Evolutionary conservation across 2,113 vertebrate genomes (phyloP).

Genomic region (Poeciliopsis prolifica): DNA sequence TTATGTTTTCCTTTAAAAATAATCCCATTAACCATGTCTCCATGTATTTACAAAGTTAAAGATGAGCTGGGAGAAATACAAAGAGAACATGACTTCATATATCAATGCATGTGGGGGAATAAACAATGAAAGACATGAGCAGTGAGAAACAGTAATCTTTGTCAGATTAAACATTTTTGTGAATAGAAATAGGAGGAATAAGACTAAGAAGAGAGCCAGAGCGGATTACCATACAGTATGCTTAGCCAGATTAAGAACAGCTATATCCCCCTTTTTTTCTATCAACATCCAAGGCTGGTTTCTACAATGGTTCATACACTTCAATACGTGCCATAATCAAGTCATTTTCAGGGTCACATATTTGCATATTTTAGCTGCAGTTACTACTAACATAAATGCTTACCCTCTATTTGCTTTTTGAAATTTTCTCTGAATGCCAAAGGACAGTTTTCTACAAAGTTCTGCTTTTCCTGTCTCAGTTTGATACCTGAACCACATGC

Average conservation of each 20-base stretch:
- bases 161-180: constrained; percentile 56
- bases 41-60: background rate
- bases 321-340: constrained; percentile 18
- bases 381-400: background rate
- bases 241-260: constrained; percentile 68
- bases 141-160: constrained; percentile 54
- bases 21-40: background rate
- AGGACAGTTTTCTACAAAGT: background rate
- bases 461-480: too few relatives aligned
- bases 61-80: background rate
- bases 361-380: background rate
- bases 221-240: constrained; percentile 57
- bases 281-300: constrained; percentile 44
- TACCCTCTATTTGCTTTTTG: background rate
- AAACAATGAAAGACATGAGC: constrained; percentile 14
- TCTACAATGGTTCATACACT: constrained; percentile 32
- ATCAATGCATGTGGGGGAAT: background rate
- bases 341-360: background rate
- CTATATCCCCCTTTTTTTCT: constrained; percentile 41
- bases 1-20: background rate
- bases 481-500: too few relatives aligned
- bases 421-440: background rate
- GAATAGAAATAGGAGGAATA: constrained; percentile 43
- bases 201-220: constrained; percentile 40
- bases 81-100: background rate